Evolutionary conservation across 2,113 vertebrate genomes (phyloP), one percentile per base, ranked within the genome.

Genomic region (Entomyzon cyanotis): DNA sequence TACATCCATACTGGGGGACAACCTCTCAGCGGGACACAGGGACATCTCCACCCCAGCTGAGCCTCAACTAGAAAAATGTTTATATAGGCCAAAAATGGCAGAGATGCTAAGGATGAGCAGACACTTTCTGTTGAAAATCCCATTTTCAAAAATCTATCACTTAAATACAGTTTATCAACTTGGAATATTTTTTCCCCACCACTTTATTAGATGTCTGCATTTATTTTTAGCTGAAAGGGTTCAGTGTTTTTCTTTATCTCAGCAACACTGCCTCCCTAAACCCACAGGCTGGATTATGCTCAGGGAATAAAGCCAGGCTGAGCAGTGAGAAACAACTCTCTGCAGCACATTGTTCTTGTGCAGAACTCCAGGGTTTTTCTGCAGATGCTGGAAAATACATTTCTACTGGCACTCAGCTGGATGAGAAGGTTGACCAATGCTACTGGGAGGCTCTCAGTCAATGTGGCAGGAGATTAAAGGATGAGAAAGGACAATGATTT

Each of bases 381-480:
- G 46, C 18, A 39, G 59, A 35, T 81, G 33, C 64, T 19, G 13
- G 39, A 70, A 86, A 83, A 79, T 3, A 8, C 2, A 1, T 31
- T 39, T 49, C 55, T 69, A 3, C 28, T 10, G 15, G 64, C 31
- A 46, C 42, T 59, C n/a, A 64, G 52, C 30, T 60, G 35, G 30
- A 59, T 37, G 12, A 67, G 47, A 85, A 19, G 18, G 11, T 3
- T 79, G 70, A 62, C 30, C 49, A 47, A 8, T 0, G 0, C 44
- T 46, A 25, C 1, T 23, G 44, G 27, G 28, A 83, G 19, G 37
- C 12, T 74, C 20, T 27, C 14, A 78, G 33, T 53, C 64, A 62
- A 2, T 0, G 0, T 5, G 11, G 23, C 19, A 60, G 20, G 65
- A 49, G 21, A 37, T 37, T 41, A 47, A 70, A 85, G 39, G 28